Percentiles rank a stretch among this genome's conserved stretches.
These are phyloP conservation scores for Phodopus roborovskii DNA, from an alignment of 2,113 vertebrate genomes.

Conservation along the genomic window DNA sequence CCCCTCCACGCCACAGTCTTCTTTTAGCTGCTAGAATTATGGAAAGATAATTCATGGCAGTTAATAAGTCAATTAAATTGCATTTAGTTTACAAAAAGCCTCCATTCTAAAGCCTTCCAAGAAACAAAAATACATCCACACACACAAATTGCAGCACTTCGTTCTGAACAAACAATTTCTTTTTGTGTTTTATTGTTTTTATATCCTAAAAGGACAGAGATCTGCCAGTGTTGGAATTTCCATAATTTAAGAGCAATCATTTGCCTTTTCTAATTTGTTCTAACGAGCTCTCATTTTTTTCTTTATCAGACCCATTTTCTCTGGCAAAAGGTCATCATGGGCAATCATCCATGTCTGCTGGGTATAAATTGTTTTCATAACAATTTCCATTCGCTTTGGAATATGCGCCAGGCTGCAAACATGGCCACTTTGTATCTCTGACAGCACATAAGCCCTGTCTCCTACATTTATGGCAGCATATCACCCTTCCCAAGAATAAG, in stretches of 20 bases:
- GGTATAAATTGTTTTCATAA: slow-evolving; percentile 83
- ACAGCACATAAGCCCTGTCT: not conserved
- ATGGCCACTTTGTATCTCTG: slow-evolving; percentile 74
- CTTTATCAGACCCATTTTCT: slow-evolving; percentile 80
- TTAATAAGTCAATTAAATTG: slow-evolving; percentile 81
- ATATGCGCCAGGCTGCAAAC: slow-evolving; percentile 67
- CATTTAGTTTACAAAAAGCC: slow-evolving; percentile 73
- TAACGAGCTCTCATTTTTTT: slow-evolving; percentile 81
- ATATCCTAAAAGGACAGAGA: slow-evolving; percentile 72
- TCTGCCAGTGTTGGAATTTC: slow-evolving; percentile 70
- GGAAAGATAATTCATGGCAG: slow-evolving; percentile 61
- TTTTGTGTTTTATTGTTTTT: slow-evolving; percentile 74
- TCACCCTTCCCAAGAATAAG: slow-evolving; percentile 49
- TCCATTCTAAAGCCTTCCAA: slow-evolving; percentile 62
- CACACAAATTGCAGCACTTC: slow-evolving; percentile 63
- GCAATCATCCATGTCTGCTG: slow-evolving; percentile 79
- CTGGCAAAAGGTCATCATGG: slow-evolving; percentile 79
- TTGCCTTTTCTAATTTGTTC: slow-evolving; percentile 82
- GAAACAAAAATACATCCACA: slow-evolving; percentile 66
- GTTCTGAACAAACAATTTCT: slow-evolving; percentile 75
- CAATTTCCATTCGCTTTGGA: slow-evolving; percentile 79
- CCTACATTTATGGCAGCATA: not conserved
- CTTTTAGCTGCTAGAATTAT: slow-evolving; percentile 68
- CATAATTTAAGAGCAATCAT: slow-evolving; percentile 81
- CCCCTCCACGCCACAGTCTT: not conserved